phyloP scores from a whole-genome alignment of 37 sponge, comb jelly and placozoan species.

The Corticium candelabrum region DNA sequence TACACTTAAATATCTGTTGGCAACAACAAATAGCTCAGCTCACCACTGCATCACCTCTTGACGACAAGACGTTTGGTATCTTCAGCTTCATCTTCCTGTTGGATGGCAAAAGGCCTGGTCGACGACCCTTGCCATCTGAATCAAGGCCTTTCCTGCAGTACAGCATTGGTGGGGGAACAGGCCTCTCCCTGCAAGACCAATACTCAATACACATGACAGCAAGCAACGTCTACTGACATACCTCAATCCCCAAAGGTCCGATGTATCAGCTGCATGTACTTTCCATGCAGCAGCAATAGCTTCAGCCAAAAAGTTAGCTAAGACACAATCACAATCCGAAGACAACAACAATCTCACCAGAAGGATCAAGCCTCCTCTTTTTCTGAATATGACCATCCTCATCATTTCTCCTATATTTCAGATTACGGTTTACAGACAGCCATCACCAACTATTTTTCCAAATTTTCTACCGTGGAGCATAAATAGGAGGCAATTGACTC shows the following conservation, averaged over 20 bases:
- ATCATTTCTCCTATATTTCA: not conserved
- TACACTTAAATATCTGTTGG: not conserved
- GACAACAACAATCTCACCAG: not conserved
- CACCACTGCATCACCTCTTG: too few relatives aligned
- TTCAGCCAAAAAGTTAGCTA: too few relatives aligned
- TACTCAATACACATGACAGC: not conserved
- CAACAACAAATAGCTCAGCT: too few relatives aligned
- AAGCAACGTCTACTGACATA: not conserved
- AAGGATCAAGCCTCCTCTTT: not conserved
- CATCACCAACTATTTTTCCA: not conserved
- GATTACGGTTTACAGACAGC: not conserved
- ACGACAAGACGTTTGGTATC: too few relatives aligned
- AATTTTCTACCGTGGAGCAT: constrained; percentile 35
- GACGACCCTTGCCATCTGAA: not conserved
- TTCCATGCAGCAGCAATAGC: too few relatives aligned
- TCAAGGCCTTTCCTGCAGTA: not conserved
- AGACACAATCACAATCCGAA: too few relatives aligned
- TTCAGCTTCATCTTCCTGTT: not conserved
- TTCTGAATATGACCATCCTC: not conserved
- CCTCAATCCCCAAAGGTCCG: too few relatives aligned
- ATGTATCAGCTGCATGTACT: too few relatives aligned
- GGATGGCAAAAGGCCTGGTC: not conserved
- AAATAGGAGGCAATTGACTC: constrained; percentile 27
- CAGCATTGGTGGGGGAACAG: not conserved
- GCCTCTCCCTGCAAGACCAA: not conserved